Conservation (phyloP, 1,140 invertebrate genomes). For the Sogatella furcifera region DNA sequence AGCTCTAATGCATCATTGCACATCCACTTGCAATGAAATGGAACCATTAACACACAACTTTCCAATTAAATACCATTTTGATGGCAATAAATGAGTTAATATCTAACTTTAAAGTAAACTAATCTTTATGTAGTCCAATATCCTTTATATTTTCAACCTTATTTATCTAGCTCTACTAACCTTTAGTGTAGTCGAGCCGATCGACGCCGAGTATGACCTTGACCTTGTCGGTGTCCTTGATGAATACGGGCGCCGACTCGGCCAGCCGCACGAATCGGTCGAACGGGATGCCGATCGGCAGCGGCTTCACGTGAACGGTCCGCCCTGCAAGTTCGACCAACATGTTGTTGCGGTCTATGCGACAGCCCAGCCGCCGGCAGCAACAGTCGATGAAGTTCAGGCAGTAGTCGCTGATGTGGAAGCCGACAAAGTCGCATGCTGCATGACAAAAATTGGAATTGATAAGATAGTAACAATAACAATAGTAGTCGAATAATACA, state of each 20-base stretch:
- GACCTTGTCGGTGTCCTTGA: constrained; percentile 36
- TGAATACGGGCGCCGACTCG: constrained; percentile 61
- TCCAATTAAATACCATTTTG: no score
- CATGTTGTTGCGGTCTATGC: constrained; percentile 76
- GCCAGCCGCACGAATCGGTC: constrained; percentile 76
- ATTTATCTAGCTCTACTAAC: constrained; percentile 13
- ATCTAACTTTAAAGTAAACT: no score
- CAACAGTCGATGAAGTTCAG: constrained; percentile 86
- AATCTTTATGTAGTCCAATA: no score
- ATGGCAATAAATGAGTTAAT: no score
- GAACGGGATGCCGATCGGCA: constrained; percentile 81
- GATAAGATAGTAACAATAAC: no score
- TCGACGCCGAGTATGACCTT: constrained; percentile 85
- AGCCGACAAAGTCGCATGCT: constrained; percentile 86
- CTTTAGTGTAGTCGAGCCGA: constrained; percentile 85
- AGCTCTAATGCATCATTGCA: no score
- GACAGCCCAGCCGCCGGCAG: constrained; percentile 71
- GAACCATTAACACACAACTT: no score
- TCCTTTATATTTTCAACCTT: no score
- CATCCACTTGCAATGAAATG: no score
- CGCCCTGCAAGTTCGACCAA: constrained; percentile 73
- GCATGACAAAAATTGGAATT: constrained; percentile 19
- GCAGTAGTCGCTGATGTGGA: constrained; percentile 85
- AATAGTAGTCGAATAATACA: neutral
- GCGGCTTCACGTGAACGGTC: constrained; percentile 66